Evolutionary conservation across 2,888 invertebrate genomes (phyloP).

Genomic region (Agelastica alni): DNA sequence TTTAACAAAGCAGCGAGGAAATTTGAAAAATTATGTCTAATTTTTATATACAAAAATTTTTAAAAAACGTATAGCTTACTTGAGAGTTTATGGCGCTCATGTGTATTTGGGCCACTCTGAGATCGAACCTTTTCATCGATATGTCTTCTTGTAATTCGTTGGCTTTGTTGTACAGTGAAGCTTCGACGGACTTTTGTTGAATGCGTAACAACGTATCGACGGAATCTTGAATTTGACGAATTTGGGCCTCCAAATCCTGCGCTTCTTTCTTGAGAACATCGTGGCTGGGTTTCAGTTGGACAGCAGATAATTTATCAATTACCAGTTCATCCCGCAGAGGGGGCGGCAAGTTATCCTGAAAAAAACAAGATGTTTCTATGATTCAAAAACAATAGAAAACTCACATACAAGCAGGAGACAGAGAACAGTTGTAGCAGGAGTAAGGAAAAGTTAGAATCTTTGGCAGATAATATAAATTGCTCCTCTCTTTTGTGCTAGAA

Average conservation of each 20-base stretch:
- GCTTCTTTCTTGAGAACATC: constrained; percentile 84
- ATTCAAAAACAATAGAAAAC: no score
- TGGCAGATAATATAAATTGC: no score
- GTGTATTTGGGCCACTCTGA: constrained; percentile 88
- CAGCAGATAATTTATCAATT: constrained; percentile 73
- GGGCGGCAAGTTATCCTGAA: constrained; percentile 72
- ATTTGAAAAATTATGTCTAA: not conserved
- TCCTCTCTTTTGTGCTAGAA: no score
- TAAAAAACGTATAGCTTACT: constrained; percentile 61
- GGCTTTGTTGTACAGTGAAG: constrained; percentile 86
- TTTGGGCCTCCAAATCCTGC: constrained; percentile 81
- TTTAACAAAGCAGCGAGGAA: no score
- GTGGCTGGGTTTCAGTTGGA: constrained; percentile 73
- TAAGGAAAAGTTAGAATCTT: no score
- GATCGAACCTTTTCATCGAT: constrained; percentile 91
- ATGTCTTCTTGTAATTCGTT: constrained; percentile 96
- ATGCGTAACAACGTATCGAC: constrained; percentile 81
- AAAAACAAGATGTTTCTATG: no score
- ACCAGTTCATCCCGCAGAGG: constrained; percentile 83
- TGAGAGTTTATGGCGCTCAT: constrained; percentile 88
- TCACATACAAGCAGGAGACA: no score
- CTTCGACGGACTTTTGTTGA: constrained; percentile 78
- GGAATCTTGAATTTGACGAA: constrained; percentile 85
- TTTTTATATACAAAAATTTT: not conserved
- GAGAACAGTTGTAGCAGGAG: no score